Evolutionary conservation across 2,888 invertebrate species (phyloP).

Genomic region (Drosophila demipolita): DNA sequence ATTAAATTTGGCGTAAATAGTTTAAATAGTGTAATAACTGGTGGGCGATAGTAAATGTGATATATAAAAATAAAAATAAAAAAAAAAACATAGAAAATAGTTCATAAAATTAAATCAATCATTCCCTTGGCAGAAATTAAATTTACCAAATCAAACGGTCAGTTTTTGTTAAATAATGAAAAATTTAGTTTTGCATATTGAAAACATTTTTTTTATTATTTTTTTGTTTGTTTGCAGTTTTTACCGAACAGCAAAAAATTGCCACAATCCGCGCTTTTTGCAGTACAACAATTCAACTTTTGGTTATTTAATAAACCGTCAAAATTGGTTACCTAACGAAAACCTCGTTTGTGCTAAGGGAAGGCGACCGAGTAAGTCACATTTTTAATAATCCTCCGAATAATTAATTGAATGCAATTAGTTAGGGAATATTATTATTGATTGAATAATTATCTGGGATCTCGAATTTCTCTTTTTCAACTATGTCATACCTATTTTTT

Average conservation of each 20-base stretch:
- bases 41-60: neutral
- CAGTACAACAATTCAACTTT: conserved; percentile 47
- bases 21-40: neutral
- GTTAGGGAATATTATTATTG: neutral
- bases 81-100: neutral
- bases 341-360: conserved; percentile 84
- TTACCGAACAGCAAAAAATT: conserved; percentile 7
- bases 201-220: neutral
- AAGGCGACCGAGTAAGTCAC: conserved; percentile 80
- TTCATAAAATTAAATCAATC: neutral
- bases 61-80: neutral
- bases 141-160: neutral
- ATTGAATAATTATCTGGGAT: neutral
- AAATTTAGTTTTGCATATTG: neutral
- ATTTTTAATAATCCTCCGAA: conserved; percentile 10
- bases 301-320: conserved; percentile 70
- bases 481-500: neutral
- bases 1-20: neutral
- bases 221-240: conserved; percentile 18
- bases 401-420: neutral
- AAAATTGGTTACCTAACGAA: conserved; percentile 85
- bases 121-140: neutral
- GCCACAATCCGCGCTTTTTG: conserved; percentile 22
- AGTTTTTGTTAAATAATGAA: neutral
- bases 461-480: neutral